Evolutionary conservation across 1,140 invertebrate genomes (phyloP).

Genomic region (Conus betulinus): DNA sequence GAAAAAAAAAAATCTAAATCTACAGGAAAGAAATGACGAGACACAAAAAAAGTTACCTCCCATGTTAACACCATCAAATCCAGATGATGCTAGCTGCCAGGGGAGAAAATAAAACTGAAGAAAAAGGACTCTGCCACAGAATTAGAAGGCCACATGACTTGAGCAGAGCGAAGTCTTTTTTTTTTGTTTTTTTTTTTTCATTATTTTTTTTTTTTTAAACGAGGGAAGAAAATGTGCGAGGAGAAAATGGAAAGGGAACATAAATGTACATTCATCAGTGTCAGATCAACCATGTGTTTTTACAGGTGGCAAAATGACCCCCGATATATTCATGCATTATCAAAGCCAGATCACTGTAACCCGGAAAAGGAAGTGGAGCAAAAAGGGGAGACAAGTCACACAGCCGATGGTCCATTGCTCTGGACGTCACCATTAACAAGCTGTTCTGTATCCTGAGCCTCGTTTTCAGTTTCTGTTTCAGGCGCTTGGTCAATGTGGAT

Average conservation of each 20-base stretch:
- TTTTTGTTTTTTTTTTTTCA: too few species aligned
- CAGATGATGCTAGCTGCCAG: constrained; percentile 32
- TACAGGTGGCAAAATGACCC: not conserved
- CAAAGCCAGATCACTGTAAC: not conserved
- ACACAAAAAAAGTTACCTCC: not conserved
- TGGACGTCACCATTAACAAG: constrained; percentile 28
- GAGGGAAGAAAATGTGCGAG: not conserved
- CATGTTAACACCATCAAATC: not conserved
- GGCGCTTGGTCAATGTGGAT: constrained; percentile 6
- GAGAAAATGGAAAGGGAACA: not conserved
- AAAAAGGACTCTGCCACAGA: constrained; percentile 14
- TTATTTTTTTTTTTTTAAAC: not conserved
- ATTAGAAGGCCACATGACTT: constrained; percentile 37
- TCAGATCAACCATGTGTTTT: not conserved
- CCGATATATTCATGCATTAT: not conserved
- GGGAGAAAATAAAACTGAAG: constrained; percentile 21
- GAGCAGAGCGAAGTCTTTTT: not conserved
- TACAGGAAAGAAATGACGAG: too few species aligned
- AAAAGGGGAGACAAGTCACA: not conserved
- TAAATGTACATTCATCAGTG: not conserved
- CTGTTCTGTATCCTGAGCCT: constrained; percentile 8
- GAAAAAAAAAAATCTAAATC: too few species aligned
- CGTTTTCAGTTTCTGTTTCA: not conserved
- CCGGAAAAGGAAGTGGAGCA: constrained; percentile 1
- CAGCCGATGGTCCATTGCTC: not conserved